Evolutionary conservation across 2,113 vertebrate genomes (phyloP), one percentile per base, ranked within the genome.

Genomic region (Coturnix japonica): DNA sequence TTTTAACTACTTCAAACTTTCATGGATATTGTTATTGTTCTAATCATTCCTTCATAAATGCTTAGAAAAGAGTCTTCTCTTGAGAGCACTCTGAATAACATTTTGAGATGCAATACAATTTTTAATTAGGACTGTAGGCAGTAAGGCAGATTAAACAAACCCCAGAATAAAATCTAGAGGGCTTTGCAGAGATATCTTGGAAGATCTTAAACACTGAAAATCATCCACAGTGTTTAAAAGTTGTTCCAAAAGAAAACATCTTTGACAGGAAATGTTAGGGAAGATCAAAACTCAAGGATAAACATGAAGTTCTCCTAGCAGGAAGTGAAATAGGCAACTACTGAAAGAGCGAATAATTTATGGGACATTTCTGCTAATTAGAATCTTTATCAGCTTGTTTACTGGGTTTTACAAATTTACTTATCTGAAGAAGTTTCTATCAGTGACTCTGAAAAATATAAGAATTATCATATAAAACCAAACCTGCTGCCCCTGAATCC

Each of bases 1-100:
- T 87, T 91, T 90, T 53, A 66, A 13, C 7, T 63, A 13, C 56
- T 83, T 70, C 46, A 63, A 37, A 66, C 20, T 77, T 87, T 60
- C 21, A 72, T 81, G 54, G 56, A 46, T 90, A 83, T 51, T 64
- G 22, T 90, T 94, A 92, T 49, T 74, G 33, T 86, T 86, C 53
- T 86, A 92, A 90, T 75, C 0, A 3, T 74, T 86, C 47, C n/a
- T 78, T 86, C 70, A 56, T 60, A 95, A 86, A 86, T 59, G 49
- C 49, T 82, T 54, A 71, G 64, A 90, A 91, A 25, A 74, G 9
- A 56, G 25, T 74, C 20, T 85, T 66, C 72, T 84, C 90, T 43
- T 56, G 82, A 88, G 89, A 81, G 60, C 31, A 72, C 25, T 85
- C 59, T 72, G 61, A 63, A 47, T 74, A 88, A 88, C 22, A 70